phyloP scores from a whole-genome alignment of 2,113 vertebrate genomes.

The Aegotheles bennettii region DNA sequence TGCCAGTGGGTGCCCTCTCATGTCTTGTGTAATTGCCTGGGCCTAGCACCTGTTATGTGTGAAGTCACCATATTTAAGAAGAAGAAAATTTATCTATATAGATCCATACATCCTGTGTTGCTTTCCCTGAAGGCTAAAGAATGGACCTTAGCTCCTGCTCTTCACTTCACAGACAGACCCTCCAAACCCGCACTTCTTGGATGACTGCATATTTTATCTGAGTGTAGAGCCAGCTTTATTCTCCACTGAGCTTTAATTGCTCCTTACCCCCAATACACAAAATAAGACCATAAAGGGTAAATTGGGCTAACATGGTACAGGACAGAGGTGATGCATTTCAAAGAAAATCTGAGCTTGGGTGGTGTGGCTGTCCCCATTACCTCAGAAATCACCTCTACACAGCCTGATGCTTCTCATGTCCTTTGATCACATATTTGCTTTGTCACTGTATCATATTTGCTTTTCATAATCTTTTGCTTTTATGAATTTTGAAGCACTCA shows the following conservation, averaged over 20 bases:
- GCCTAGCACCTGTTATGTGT: not conserved
- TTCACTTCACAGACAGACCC: accelerated
- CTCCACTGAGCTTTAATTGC: not conserved
- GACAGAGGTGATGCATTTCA: not conserved
- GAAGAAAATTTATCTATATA: not conserved
- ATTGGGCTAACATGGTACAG: not conserved
- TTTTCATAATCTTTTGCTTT: not conserved
- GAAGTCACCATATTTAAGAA: accelerated
- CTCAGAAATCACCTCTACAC: not conserved
- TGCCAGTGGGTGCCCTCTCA: not conserved
- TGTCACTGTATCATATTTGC: not conserved
- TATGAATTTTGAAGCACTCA: not conserved
- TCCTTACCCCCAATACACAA: not conserved
- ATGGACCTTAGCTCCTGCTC: not conserved
- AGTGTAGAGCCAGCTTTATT: not conserved
- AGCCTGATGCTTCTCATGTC: not conserved
- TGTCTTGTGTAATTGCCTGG: not conserved
- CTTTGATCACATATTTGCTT: not conserved
- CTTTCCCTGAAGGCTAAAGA: not conserved
- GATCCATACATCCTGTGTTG: too few relatives aligned
- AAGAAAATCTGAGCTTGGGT: not conserved
- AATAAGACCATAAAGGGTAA: not conserved
- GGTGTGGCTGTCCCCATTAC: not conserved
- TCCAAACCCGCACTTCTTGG: accelerated
- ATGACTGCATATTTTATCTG: accelerated